Evolutionary conservation across 2,888 invertebrate genomes (phyloP), one percentile per base, ranked within the genome.

Genomic region (Thysanoteuthis rhombus): DNA sequence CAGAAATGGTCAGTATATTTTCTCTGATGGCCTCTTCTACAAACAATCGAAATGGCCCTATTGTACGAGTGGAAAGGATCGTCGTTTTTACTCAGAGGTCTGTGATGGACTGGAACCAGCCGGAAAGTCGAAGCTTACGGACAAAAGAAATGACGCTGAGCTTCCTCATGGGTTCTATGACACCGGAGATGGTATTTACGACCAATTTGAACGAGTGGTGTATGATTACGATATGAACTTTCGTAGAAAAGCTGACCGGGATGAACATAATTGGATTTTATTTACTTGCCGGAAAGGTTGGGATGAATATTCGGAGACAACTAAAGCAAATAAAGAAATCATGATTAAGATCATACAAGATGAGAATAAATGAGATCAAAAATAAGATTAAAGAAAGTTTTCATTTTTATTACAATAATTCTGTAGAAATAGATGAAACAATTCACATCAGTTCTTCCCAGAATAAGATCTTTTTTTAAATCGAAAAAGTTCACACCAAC

Each of bases 111-210:
- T 98, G 40, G 97, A 97, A 95, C 98, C 98, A 0, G 98, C 98
- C 4, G 98, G 97, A 94, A 95, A 96, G 93, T 98, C 98, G 0
- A 97, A 97, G 95, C 95, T 98, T 93, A 98, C 98, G 0, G 98
- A 98, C 22, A 97, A 97, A 0, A 97, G 97, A 95, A 98, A 98
- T 0, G 97, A 98, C 0, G 97, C 98, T 47, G 95, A 96, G 0
- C 97, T 98, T 75, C 98, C 98, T 0, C 95, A 97, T 0, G 98
- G 98, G 0, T 98, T 97, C 95, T 98, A 98, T 95, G 98, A 98
- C 95, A 97, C 98, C 0, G 98, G 98, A 0, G 98, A 98, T 96
- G 98, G 98, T 0, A 98, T 98, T 96, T 97, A 97, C 94, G 96
- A 97, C 94, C 97, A 97, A 2, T 95, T 95, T 90, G 96, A 96